Conservation (phyloP, 2,888 invertebrate genomes). For the Blastobasis adustella region DNA sequence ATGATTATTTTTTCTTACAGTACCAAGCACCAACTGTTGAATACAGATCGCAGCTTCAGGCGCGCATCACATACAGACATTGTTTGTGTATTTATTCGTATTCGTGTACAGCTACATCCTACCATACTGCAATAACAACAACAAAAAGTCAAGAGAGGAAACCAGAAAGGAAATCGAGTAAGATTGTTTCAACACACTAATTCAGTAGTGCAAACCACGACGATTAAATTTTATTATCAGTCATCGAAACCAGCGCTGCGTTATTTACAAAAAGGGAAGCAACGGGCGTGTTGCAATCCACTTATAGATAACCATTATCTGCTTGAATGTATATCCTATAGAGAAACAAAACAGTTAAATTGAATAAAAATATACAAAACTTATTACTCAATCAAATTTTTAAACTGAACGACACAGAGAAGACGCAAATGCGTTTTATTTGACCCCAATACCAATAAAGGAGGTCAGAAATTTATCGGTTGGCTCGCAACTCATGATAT, state of each 20-base stretch:
- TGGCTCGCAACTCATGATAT: slow-evolving; percentile 12
- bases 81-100: not conserved
- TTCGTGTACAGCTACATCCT: not conserved
- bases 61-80: too few species aligned
- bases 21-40: not conserved
- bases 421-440: not conserved
- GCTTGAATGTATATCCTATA: not conserved
- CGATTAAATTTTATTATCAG: slow-evolving; percentile 19
- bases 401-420: not conserved
- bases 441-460: slow-evolving; percentile 10
- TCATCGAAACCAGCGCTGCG: slow-evolving; percentile 22
- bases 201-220: slow-evolving; percentile 1
- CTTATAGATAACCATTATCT: slow-evolving; percentile 30
- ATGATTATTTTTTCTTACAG: slow-evolving; percentile 26
- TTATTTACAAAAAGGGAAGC: too few species aligned
- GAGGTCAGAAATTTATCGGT: slow-evolving; percentile 16
- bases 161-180: slow-evolving; percentile 4
- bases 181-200: slow-evolving; percentile 3
- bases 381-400: slow-evolving; percentile 3
- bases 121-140: not conserved
- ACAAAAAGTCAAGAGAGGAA: slow-evolving; percentile 3
- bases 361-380: too few species aligned
- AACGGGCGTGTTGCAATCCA: slow-evolving; percentile 20
- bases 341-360: not conserved
- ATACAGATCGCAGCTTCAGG: not conserved